Conservation (phyloP, 2,797 vertebrate species). For the Hephaestus fuliginosus region DNA sequence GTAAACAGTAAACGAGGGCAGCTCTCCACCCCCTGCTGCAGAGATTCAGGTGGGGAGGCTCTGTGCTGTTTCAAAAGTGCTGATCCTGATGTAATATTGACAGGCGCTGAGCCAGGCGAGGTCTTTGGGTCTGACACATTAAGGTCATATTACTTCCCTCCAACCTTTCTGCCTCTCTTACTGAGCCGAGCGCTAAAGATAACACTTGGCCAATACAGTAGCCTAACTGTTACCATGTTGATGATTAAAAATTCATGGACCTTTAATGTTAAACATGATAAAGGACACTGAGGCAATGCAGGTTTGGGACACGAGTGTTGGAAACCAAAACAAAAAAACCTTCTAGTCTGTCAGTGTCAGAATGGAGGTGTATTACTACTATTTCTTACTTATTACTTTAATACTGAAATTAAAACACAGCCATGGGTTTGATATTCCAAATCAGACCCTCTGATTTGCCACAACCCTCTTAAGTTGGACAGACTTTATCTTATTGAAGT, state of each 20-base stretch:
- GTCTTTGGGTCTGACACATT: conserved; percentile 80
- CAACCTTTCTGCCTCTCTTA: conserved; percentile 56
- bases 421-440: background rate
- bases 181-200: conserved; percentile 73
- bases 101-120: conserved; percentile 73
- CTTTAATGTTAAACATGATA: conserved; percentile 82
- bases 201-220: conserved; percentile 60
- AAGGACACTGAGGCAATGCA: conserved; percentile 54
- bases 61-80: conserved; percentile 69
- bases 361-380: background rate
- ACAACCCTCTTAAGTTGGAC: conserved; percentile 25
- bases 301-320: conserved; percentile 15
- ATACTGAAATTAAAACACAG: conserved; percentile 13
- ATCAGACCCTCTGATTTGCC: conserved; percentile 34
- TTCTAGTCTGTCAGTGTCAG: background rate
- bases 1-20: conserved; percentile 50
- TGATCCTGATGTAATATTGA: conserved; percentile 81
- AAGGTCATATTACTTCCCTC: conserved; percentile 82
- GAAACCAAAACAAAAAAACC: background rate
- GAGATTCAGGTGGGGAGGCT: conserved; percentile 41
- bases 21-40: conserved; percentile 25
- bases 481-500: conserved; percentile 66
- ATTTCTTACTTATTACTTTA: background rate
- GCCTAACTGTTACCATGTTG: conserved; percentile 54
- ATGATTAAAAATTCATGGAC: conserved; percentile 81